Base-by-base conservation (phyloP, 2,797 vertebrate genomes). In the Sebastiscus albofasciatus region DNA sequence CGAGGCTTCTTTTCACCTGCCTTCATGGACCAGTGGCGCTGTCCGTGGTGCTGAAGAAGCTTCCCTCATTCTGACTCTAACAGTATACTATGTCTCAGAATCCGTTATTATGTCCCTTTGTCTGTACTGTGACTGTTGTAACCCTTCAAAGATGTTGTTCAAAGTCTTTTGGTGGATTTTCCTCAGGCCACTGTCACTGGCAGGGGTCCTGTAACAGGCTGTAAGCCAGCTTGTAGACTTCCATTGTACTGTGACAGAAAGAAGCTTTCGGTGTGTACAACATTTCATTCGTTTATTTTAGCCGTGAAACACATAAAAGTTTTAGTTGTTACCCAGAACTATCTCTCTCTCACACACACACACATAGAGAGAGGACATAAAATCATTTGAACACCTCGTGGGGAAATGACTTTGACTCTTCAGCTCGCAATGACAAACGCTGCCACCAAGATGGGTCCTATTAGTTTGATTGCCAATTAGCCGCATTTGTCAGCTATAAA, bases 381-480 rank as follows among this genome's bases (percentile, higher is more conserved):
- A 62, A 67, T 16, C n/a, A 68, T 81, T 64, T 54, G 7, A 68
- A 67, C 42, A 65, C 58, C 80, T 84, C 22, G 4, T 36, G 68
- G n/a, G 39, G 34, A 83, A 84, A 84, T 80, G 18, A 87, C 82
- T 89, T 85, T 84, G 67, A 76, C 61, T 80, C 61, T 27, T 59
- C 4, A n/a, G 31, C 67, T 82, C 20, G 11, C 80, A 76, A 75
- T 77, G 79, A 85, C 84, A 86, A 84, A 82, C 73, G 31, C 54
- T n/a, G 66, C 54, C 75, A 67, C 77, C 69, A 59, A 59, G 80
- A 75, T 80, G 74, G 72, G n/a, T 74, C 77, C 69, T 75, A 81
- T 90, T 85, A 86, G 60, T 46, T 36, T 91, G 87, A 92, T 91
- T 90, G 81, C 46, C 81, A 91, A 90, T 89, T 90, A 88, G 75